Evolutionary conservation across 1,140 invertebrate genomes (phyloP).

Genomic region (Zaprionus ornatus): DNA sequence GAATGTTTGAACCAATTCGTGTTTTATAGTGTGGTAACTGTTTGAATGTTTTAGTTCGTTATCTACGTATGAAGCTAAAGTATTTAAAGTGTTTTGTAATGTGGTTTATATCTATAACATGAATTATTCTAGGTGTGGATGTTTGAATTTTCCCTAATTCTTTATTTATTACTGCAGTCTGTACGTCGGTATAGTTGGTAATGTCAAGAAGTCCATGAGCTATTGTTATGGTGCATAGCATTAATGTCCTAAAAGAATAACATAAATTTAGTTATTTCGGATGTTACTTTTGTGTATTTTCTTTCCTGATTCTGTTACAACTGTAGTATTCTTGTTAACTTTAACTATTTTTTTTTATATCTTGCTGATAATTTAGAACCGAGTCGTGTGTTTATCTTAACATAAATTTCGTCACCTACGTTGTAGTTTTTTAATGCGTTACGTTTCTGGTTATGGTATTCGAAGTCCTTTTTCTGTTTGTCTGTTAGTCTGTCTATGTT

Average conservation of each 20-base stretch:
- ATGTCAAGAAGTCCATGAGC: too few species aligned
- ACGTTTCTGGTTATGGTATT: constrained; percentile 2
- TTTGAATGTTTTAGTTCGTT: neutral
- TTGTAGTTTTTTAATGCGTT: neutral
- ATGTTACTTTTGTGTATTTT: too few species aligned
- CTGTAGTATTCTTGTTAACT: too few species aligned
- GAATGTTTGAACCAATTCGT: too few species aligned
- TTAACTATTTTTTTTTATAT: too few species aligned
- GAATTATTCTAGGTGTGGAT: neutral
- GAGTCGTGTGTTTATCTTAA: neutral
- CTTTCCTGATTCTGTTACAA: too few species aligned
- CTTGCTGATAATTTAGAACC: constrained; percentile 3
- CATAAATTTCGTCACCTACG: neutral
- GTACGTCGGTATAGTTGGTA: neutral
- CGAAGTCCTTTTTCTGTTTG: neutral
- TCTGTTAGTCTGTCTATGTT: constrained; percentile 1
- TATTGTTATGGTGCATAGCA: too few species aligned
- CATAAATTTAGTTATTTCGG: too few species aligned
- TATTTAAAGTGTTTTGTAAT: neutral
- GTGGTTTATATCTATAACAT: neutral
- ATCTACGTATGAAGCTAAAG: neutral
- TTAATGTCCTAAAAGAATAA: too few species aligned
- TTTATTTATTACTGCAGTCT: neutral
- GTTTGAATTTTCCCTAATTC: neutral
- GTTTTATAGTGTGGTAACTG: too few species aligned